Conservation (phyloP, 2,797 vertebrate genomes). For the Semaprochilodus insignis region DNA sequence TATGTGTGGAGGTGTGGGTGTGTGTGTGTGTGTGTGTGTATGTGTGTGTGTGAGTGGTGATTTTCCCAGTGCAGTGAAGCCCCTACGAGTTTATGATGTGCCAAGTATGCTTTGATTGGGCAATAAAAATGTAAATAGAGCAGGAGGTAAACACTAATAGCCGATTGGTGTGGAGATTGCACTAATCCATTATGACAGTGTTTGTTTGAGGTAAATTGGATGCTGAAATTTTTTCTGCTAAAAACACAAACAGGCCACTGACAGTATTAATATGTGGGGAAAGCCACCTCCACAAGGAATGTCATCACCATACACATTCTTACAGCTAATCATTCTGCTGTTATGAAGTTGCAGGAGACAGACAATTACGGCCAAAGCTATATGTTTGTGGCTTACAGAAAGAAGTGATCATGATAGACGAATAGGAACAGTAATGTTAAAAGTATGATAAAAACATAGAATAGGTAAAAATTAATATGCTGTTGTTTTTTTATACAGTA, state of each 20-base stretch:
- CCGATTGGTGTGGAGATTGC: constrained; percentile 66
- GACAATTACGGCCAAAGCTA: constrained; percentile 4
- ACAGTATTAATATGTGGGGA: constrained; percentile 63
- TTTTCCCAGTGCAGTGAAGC: constrained; percentile 30
- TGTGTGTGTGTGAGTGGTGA: not conserved
- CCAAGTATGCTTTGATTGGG: constrained; percentile 78
- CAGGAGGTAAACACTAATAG: constrained; percentile 72
- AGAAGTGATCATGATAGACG: not conserved
- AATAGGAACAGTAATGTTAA: no score
- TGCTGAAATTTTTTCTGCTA: constrained; percentile 61
- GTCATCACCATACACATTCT: constrained; percentile 34
- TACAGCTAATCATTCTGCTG: constrained; percentile 42
- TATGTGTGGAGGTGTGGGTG: not conserved
- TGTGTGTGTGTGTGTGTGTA: constrained; percentile 3
- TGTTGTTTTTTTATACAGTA: not conserved
- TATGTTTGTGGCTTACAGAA: not conserved
- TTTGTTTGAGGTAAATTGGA: constrained; percentile 77
- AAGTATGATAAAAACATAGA: no score
- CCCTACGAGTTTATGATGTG: constrained; percentile 66
- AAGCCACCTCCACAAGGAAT: constrained; percentile 23
- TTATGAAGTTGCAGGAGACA: constrained; percentile 25
- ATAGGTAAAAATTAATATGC: no score
- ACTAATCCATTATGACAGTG: constrained; percentile 78
- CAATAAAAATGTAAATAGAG: constrained; percentile 83
- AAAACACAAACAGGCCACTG: constrained; percentile 65